phyloP scores from a whole-genome alignment of 2,888 invertebrate genomes.

The Tryphoninae sp. region DNA sequence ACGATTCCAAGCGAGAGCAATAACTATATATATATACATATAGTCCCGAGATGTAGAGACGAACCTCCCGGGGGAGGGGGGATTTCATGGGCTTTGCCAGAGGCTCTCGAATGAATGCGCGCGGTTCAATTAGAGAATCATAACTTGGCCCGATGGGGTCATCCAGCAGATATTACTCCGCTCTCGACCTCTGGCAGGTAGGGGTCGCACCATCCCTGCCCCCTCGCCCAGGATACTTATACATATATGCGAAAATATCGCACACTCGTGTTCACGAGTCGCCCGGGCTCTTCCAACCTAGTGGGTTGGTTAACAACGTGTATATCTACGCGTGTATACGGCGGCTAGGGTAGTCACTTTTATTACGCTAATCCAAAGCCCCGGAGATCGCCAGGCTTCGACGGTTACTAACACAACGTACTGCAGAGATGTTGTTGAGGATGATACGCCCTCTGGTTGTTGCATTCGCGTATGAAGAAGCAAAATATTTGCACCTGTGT shows the following conservation, averaged over 20 bases:
- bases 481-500: background rate
- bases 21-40: background rate
- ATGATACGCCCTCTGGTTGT: slow-evolving; percentile 29
- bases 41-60: slow-evolving; percentile 12
- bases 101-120: slow-evolving; percentile 75
- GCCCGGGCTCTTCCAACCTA: slow-evolving; percentile 41
- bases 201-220: slow-evolving; percentile 5
- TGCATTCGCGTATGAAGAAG: slow-evolving; percentile 4
- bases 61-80: background rate
- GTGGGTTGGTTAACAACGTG: slow-evolving; percentile 46
- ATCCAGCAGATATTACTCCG: slow-evolving; percentile 77
- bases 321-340: slow-evolving; percentile 25
- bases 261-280: slow-evolving; percentile 39
- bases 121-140: slow-evolving; percentile 80
- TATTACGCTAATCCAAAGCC: slow-evolving; percentile 70
- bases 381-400: slow-evolving; percentile 61
- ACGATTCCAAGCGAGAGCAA: background rate
- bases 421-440: slow-evolving; percentile 22
- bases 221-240: background rate
- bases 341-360: slow-evolving; percentile 45
- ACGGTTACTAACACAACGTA: slow-evolving; percentile 47
- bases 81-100: slow-evolving; percentile 73
- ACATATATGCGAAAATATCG: slow-evolving; percentile 6
- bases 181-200: slow-evolving; percentile 64
- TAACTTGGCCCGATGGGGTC: slow-evolving; percentile 79